Conservation (phyloP, 1,140 invertebrate genomes). For the Plutomurus gul region DNA sequence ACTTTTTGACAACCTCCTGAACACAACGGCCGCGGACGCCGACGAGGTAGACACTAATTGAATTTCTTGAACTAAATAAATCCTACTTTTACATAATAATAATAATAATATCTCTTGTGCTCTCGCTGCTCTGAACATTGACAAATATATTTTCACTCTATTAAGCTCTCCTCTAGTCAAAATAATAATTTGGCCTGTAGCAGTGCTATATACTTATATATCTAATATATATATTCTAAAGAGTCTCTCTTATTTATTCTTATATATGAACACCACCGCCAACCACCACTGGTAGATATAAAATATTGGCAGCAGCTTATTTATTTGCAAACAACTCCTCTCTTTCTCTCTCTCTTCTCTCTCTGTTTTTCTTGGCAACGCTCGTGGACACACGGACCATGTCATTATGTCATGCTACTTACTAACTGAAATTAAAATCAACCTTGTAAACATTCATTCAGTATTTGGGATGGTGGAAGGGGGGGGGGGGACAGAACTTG, state of each 20-base stretch:
- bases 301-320: too few species aligned
- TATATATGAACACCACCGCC: too few species aligned
- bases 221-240: neutral
- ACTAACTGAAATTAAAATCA: too few species aligned
- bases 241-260: neutral
- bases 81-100: neutral
- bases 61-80: slow-evolving; percentile 14
- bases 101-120: neutral
- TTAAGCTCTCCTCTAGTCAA: neutral
- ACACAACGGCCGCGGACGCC: slow-evolving; percentile 11
- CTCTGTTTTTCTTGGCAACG: too few species aligned
- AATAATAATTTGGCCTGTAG: neutral
- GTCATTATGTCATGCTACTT: too few species aligned
- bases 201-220: neutral
- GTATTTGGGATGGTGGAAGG: too few species aligned
- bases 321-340: too few species aligned
- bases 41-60: slow-evolving; percentile 6
- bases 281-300: too few species aligned
- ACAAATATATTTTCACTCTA: neutral
- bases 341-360: too few species aligned
- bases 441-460: too few species aligned
- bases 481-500: too few species aligned
- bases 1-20: neutral
- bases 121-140: neutral
- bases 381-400: too few species aligned